These are phyloP conservation scores for Didymodactylos carnosus DNA, from an alignment of 2,888 invertebrate species.

Conservation along the genomic window DNA sequence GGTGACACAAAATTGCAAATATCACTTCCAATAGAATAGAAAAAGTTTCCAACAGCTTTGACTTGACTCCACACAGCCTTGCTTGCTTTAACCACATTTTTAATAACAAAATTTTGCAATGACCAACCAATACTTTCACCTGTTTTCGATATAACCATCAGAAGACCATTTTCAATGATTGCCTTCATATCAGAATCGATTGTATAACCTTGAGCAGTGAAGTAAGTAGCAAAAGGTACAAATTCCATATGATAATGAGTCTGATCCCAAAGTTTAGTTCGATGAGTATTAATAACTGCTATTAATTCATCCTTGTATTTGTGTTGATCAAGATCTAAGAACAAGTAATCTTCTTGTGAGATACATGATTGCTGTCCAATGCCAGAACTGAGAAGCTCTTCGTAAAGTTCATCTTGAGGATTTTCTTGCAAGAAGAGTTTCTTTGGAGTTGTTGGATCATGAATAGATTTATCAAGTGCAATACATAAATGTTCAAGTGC, in stretches of 20 bases:
- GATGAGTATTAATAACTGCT: background rate
- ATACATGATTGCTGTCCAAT: background rate
- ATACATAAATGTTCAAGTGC: background rate
- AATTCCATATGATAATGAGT: background rate
- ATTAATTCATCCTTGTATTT: background rate
- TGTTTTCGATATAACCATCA: background rate
- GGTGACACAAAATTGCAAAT: background rate
- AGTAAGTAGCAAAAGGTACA: conserved; percentile 1
- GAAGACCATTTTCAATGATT: background rate
- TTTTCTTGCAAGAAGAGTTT: background rate
- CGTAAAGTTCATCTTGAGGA: background rate
- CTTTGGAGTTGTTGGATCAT: background rate
- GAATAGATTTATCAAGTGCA: background rate
- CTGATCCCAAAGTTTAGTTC: background rate
- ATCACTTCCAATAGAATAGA: background rate
- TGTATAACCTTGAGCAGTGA: conserved; percentile 2
- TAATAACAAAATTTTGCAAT: too few relatives aligned
- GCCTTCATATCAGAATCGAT: background rate
- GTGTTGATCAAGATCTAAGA: background rate
- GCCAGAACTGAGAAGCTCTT: background rate
- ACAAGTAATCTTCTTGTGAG: background rate
- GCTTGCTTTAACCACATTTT: too few relatives aligned
- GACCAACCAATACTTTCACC: too few relatives aligned
- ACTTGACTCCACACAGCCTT: background rate
- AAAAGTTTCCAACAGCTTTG: background rate